Base-by-base conservation (phyloP, 2,113 vertebrate genomes). In the Barbus barbus region DNA sequence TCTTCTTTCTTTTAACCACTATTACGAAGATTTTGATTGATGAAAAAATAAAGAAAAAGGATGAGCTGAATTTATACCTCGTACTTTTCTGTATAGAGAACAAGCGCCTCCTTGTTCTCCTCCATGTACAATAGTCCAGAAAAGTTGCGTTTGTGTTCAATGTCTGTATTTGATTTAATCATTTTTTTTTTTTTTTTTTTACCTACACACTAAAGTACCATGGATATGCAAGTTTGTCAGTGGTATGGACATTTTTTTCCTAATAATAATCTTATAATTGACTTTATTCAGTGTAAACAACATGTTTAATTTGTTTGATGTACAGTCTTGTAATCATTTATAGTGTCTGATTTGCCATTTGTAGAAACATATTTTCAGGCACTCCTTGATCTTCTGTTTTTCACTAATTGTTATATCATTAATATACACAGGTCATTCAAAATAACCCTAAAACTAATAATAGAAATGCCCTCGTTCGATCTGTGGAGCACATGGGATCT, bases 1-100 rank as follows among this genome's bases (percentile, higher is more conserved):
- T 77, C 78, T 82, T 79, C 51, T 13, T 38, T 48, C 24, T 78
- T 84, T 78, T 41, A 71, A 71, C 46, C 60, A 22, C 38, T 79
- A 56, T 44, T 44, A 41, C 24, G 4, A 11, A 44, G 44, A 28
- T 38, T 78, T 28, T 22, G 18, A 36, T 44, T 7, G 2, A 24
- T 22, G 71, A 67, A 13, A 4, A 67, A 53, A n/a, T 44, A 7
- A 67, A 80, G 38, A n/a, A 81, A 18, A n/a, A 22, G 4, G 20
- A 38, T 71, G 20, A 71, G 65, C n/a, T 73, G 63, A 73, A 46
- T n/a, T 14, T 44, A 13, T 38, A 41, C 22, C 36, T 72, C 0
- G 1, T 38, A 22, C 31, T 22, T 41, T 41, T 71, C 67, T 41
- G 20, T 71, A 3, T 22, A 36, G 8, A 71, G 20, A 71, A 38